A percentile compares a stretch with the other conserved stretches of the same genome.
Evolutionary conservation across 2,797 vertebrate genomes (phyloP).

Genomic region (Psittacula derbiana): DNA sequence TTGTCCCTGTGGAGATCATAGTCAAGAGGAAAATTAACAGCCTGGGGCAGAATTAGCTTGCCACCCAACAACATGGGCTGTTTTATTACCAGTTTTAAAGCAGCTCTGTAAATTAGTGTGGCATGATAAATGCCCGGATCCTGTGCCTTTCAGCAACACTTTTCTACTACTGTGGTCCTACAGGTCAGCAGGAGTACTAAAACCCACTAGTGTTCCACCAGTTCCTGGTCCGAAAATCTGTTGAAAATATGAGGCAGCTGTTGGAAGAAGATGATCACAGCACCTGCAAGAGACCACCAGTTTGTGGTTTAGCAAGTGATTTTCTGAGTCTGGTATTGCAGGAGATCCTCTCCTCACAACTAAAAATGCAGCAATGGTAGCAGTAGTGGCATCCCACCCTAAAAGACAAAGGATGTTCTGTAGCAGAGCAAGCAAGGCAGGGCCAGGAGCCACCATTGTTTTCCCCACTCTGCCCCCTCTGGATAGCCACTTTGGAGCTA

Average conservation of each 20-base stretch:
- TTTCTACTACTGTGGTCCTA: not conserved
- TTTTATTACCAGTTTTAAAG: not conserved
- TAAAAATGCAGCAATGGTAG: not conserved
- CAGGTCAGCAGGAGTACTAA: not conserved
- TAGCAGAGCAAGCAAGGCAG: not conserved
- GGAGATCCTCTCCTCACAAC: not conserved
- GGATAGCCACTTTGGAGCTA: not conserved
- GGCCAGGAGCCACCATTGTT: not conserved
- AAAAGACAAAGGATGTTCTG: not conserved
- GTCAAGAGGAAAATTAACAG: not conserved
- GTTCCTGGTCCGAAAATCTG: not conserved
- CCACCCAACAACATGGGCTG: not conserved
- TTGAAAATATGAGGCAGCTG: not conserved
- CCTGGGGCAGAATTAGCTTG: not conserved
- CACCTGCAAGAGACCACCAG: not conserved
- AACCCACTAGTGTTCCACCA: not conserved
- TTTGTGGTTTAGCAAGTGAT: not conserved
- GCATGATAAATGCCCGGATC: not conserved
- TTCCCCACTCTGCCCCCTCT: not conserved
- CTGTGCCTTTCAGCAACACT: not conserved
- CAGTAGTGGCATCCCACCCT: rapidly evolving
- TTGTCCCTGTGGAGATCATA: not conserved
- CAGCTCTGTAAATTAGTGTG: not conserved
- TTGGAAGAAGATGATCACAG: not conserved
- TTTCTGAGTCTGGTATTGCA: not conserved